A percentile compares a stretch with the other conserved stretches of the same genome.
Conservation (phyloP, 30 jellyfish, hydroid and myxozoan species). For the Turritopsis dohrnii region DNA sequence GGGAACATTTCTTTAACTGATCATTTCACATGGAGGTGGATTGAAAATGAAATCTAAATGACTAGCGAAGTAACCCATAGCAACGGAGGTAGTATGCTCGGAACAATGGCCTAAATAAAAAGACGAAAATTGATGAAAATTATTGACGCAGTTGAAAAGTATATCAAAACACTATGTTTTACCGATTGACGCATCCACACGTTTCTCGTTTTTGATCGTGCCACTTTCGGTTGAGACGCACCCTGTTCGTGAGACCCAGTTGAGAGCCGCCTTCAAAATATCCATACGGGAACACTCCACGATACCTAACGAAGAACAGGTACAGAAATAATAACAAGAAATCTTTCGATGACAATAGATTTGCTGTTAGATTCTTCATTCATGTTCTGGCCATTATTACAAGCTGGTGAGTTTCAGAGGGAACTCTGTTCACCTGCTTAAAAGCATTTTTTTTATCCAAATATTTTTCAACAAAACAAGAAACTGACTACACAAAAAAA, state of each 20-base stretch:
- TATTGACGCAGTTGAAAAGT: background rate
- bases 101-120: background rate
- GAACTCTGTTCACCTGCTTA: too few species aligned
- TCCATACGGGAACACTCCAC: slow-evolving; percentile 5
- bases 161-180: background rate
- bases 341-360: too few species aligned
- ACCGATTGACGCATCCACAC: background rate
- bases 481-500: too few species aligned
- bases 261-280: background rate
- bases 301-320: background rate
- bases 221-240: background rate
- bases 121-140: background rate
- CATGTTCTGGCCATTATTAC: too few species aligned
- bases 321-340: too few species aligned
- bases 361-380: too few species aligned
- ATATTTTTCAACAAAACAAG: too few species aligned
- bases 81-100: background rate
- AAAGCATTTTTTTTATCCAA: too few species aligned
- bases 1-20: too few species aligned
- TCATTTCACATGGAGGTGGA: background rate
- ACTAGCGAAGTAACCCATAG: background rate
- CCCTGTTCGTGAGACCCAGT: background rate
- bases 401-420: too few species aligned
- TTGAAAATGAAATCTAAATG: background rate
- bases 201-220: background rate